A percentile compares a stretch with the other conserved stretches of the same genome.
These are phyloP conservation scores for Leptosomus discolor DNA, from an alignment of 2,113 vertebrate genomes.

Conservation along the genomic window DNA sequence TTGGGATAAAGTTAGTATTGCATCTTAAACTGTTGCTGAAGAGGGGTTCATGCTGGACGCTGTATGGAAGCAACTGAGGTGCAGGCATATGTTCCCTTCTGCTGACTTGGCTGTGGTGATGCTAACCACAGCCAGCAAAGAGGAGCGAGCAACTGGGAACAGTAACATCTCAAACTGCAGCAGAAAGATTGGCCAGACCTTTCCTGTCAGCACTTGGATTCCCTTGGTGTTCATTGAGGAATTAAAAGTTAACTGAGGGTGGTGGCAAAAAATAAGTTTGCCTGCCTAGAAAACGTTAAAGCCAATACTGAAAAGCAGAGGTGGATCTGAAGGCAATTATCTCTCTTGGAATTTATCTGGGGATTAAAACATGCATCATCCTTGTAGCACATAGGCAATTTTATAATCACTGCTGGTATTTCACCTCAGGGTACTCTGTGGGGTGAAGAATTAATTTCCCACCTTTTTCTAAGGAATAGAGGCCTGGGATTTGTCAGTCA, in stretches of 20 bases:
- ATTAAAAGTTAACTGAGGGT: constrained; percentile 49
- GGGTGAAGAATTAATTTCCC: neutral
- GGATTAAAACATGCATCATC: neutral
- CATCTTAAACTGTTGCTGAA: neutral
- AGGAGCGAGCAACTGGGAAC: constrained; percentile 52
- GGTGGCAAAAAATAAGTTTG: constrained; percentile 44
- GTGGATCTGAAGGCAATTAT: constrained; percentile 33
- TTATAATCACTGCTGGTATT: constrained; percentile 5
- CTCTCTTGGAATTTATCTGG: neutral
- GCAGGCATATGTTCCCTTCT: constrained; percentile 54
- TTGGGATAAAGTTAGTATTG: neutral
- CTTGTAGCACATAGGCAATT: neutral
- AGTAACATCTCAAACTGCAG: constrained; percentile 51
- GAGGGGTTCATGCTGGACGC: neutral
- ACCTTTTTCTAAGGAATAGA: neutral
- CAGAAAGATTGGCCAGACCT: constrained; percentile 40
- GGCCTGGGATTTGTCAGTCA: neutral
- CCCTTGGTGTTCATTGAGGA: constrained; percentile 43
- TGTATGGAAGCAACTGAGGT: constrained; percentile 31
- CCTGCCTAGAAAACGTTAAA: constrained; percentile 21
- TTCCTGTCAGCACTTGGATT: constrained; percentile 59
- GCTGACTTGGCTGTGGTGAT: constrained; percentile 34
- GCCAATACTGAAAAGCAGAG: constrained; percentile 26
- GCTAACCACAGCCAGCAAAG: constrained; percentile 39
- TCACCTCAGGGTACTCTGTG: constrained; percentile 1